These are phyloP conservation scores for Colius striatus DNA, from an alignment of 2,113 vertebrate species.

Conservation along the genomic window DNA sequence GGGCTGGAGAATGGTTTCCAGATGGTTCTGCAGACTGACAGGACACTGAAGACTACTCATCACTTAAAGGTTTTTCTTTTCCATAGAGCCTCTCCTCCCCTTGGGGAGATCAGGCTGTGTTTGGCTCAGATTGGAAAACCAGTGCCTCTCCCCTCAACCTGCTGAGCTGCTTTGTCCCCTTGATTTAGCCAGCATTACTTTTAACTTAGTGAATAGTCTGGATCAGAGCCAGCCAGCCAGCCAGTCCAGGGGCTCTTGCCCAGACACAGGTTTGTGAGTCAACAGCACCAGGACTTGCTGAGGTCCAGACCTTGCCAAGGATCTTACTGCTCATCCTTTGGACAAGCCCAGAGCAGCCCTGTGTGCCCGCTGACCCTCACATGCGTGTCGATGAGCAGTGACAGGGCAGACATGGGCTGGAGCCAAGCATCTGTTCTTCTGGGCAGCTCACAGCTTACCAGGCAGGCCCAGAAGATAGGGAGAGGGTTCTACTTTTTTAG, in stretches of 20 bases:
- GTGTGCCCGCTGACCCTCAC: fast-evolving
- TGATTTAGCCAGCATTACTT: neutral
- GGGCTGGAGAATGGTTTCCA: neutral
- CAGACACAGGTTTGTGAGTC: fast-evolving
- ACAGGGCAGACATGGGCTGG: fast-evolving
- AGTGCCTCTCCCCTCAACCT: neutral
- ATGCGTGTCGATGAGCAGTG: fast-evolving
- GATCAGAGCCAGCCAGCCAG: neutral
- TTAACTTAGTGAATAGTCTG: neutral
- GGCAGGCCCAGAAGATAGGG: neutral
- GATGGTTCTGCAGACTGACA: neutral
- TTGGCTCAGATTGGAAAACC: neutral
- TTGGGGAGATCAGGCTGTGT: neutral
- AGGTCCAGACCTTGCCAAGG: fast-evolving
- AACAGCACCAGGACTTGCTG: neutral
- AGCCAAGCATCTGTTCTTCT: neutral
- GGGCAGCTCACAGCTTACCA: neutral
- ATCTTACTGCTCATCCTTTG: neutral
- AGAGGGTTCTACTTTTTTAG: neutral
- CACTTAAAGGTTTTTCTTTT: neutral
- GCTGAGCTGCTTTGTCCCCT: neutral
- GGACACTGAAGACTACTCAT: slow-evolving; percentile 7
- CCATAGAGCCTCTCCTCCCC: neutral
- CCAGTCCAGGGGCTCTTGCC: neutral
- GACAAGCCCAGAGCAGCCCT: neutral